Percentiles rank a stretch among this genome's conserved stretches.
phyloP scores from a whole-genome alignment of 1,140 invertebrate genomes.

The Panagrolaimus sp. region DNA sequence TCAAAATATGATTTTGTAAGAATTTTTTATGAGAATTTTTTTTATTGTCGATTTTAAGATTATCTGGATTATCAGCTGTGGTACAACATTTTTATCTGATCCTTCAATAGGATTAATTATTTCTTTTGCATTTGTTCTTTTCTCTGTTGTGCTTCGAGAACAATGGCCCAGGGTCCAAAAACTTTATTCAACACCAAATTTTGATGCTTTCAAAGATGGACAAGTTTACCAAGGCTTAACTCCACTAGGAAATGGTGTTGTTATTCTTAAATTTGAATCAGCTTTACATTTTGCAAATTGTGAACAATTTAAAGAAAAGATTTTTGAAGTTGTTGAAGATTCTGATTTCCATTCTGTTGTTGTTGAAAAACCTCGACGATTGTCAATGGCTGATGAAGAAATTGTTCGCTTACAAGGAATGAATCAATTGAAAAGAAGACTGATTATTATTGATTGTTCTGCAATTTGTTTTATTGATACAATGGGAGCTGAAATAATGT shows the following conservation, averaged over 20 bases:
- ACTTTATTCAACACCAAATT: too few relatives aligned
- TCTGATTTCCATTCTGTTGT: too few relatives aligned
- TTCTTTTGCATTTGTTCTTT: background rate
- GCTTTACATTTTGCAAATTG: background rate
- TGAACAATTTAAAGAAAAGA: background rate
- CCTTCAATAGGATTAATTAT: background rate
- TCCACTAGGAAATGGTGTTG: too few relatives aligned
- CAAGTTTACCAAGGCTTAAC: too few relatives aligned
- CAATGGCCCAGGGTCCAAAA: background rate
- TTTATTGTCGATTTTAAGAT: too few relatives aligned
- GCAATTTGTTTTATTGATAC: background rate
- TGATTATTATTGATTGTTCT: background rate
- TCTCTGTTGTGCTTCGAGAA: background rate
- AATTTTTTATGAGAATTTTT: too few relatives aligned
- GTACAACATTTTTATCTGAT: background rate
- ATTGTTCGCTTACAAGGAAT: too few relatives aligned
- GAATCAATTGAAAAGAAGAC: background rate
- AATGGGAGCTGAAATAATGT: background rate
- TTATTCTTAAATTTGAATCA: background rate
- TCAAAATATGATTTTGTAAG: too few relatives aligned
- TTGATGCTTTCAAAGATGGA: too few relatives aligned
- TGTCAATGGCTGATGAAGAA: too few relatives aligned
- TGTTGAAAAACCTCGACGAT: too few relatives aligned
- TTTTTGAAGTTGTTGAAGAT: background rate
- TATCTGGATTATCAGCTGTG: too few relatives aligned